Evolutionary conservation across 2,113 vertebrate species (phyloP), one percentile per base, ranked within the genome.

Genomic region (Nymphicus hollandicus): DNA sequence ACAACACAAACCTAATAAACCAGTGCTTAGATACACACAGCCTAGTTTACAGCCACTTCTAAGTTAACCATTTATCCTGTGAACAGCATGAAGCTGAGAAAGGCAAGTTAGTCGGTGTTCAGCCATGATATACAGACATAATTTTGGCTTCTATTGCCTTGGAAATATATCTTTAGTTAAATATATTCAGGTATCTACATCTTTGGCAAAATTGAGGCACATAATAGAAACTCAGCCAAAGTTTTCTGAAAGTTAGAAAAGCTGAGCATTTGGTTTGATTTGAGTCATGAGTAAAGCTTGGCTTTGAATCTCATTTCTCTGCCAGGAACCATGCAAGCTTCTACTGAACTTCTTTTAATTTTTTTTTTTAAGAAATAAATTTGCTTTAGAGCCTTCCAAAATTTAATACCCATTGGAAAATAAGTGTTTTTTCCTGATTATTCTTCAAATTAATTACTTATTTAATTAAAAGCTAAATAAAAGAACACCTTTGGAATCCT

Each of bases 1-100:
- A 82, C 92, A 82, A 91, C 77, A 43, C 28, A 58, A 91, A 92
- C 80, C 91, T 13, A 91, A 76, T 70, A 93, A 95, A 66, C 17
- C 13, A 17, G 29, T 44, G 47, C 76, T 88, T 86, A 89, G 55
- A 60, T 81, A 77, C 43, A 80, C 35, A 74, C 4, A 10, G 6
- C 58, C 28, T 56, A 43, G 37, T 77, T 86, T 92, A 60, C 58
- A 91, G 66, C 24, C 43, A 52, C 33, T 77, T 89, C 39, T 81
- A 66, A 79, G 17, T 66, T 93, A 85, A 93, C 22, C 2, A 1
- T 69, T 95, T 82, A 56, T 61, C 23, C 24, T 86, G 24, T 89
- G 81, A 83, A 73, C 29, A 77, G 12, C 39, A 71, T n/a, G 19
- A 91, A 89, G 52, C 41, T 28, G n/a, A 83, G 49, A 61, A 91